These are phyloP conservation scores for Toxotes lorentzi DNA, from an alignment of 2,797 vertebrate species.

Conservation along the genomic window DNA sequence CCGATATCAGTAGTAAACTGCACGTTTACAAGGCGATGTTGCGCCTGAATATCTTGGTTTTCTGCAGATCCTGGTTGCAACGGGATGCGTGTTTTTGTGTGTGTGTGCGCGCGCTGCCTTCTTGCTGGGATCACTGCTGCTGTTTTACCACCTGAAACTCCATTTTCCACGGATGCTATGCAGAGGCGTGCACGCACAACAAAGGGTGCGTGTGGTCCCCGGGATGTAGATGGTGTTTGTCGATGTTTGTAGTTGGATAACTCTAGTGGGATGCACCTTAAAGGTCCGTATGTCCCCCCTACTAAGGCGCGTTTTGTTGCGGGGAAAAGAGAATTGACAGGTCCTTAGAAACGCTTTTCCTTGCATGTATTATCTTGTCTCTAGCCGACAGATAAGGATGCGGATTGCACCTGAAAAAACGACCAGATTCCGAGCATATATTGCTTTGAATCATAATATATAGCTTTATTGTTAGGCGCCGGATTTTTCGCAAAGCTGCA, in stretches of 20 bases:
- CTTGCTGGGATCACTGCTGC: conserved; percentile 13
- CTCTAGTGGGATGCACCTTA: conserved; percentile 14
- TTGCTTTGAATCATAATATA: background rate
- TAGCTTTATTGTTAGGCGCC: background rate
- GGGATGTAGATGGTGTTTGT: conserved; percentile 48
- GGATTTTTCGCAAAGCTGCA: background rate
- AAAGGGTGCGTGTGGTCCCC: conserved; percentile 68
- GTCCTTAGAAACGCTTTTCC: background rate
- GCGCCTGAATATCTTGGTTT: background rate
- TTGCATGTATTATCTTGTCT: conserved; percentile 6
- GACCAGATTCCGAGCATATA: background rate
- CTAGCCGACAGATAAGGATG: conserved; percentile 6
- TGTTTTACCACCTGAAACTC: conserved; percentile 44
- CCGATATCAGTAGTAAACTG: background rate
- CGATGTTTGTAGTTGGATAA: conserved; percentile 10
- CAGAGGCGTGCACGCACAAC: conserved; percentile 62
- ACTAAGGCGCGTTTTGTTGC: background rate
- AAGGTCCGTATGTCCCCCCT: conserved; percentile 7
- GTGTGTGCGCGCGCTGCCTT: too few relatives aligned
- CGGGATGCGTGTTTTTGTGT: background rate
- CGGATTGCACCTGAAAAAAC: background rate
- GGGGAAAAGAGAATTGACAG: background rate
- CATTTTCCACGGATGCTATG: conserved; percentile 62
- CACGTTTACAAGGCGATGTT: background rate
- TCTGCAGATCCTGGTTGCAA: background rate